Conservation (phyloP, 2,113 vertebrate genomes). For the Tachuris rubrigastra region DNA sequence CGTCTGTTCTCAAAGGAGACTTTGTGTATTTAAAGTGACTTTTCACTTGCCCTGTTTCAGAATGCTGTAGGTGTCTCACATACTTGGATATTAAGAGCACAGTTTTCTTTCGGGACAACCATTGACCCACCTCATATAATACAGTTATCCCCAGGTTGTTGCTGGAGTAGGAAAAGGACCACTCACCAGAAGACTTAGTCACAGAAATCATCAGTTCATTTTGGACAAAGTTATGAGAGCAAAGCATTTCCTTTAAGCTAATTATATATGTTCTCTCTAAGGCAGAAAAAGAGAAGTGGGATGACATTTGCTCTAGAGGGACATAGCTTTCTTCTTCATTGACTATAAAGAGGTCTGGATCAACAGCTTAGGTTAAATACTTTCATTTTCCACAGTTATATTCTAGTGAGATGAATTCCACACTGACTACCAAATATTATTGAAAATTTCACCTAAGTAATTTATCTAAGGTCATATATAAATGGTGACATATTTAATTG, state of each 20-base stretch:
- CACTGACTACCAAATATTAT: not conserved
- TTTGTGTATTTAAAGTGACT: not conserved
- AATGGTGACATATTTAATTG: not conserved
- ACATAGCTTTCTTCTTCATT: not conserved
- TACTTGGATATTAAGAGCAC: rapidly evolving
- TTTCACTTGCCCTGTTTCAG: not conserved
- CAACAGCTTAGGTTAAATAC: not conserved
- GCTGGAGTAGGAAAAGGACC: not conserved
- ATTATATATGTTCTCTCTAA: not conserved
- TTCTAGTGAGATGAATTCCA: constrained; percentile 5
- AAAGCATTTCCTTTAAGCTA: not conserved
- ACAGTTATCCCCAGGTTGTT: not conserved
- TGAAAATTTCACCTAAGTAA: not conserved
- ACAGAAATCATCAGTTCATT: not conserved
- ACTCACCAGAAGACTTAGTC: not conserved
- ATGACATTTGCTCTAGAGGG: not conserved
- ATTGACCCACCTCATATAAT: not conserved
- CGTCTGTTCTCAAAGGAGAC: not conserved
- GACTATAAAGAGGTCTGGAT: not conserved
- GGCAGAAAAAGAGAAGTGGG: not conserved
- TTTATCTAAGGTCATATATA: not conserved
- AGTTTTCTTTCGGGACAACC: not conserved
- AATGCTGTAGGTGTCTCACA: not conserved
- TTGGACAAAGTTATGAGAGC: not conserved
- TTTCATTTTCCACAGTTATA: not conserved